Evolutionary conservation across 2,113 vertebrate genomes (phyloP), one percentile per base, ranked within the genome.

Genomic region (Eurypyga helias): DNA sequence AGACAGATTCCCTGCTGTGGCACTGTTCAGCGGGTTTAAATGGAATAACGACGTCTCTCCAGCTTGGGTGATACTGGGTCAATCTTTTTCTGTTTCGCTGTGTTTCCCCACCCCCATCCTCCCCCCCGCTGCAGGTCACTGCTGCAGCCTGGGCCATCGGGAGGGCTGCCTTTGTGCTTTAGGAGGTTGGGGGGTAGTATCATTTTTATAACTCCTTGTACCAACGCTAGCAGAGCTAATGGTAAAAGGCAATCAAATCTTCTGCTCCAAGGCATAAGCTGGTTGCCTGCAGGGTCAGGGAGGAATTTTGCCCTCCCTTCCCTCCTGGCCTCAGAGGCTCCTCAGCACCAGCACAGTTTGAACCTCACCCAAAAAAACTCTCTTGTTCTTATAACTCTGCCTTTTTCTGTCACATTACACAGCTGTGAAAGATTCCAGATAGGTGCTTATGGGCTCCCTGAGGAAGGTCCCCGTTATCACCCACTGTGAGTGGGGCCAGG

Each of bases 1-100:
- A 93, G 97, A 97, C 97, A 96, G 96, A 96, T 97, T 95, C 95
- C 97, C 97, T 87, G 97, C 97, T 97, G 97, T 2, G 96, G 95
- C 90, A 90, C 87, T 96, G 95, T 97, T 98, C 92, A 88, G 91
- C 20, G 52, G 77, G 61, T 89, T 84, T 96, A 95, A 97, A 97
- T 95, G 95, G 87, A 96, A 95, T 97, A 97, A 96, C 61, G 33
- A 95, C 19, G n/a, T 69, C 94, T 82, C 84, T 96, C 91, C 95
- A 94, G 94, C 97, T 87, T 96, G 94, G 84, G 94, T 95, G 93
- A 97, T 97, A 95, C 9, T 93, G 87, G 95, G 97, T 97, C 97
- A 97, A 92, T 91, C 81, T 96, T 87, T 73, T 91, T 92, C 91
- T 96, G 87, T 96, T 84, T 77, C n/a, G 20, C 89, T 95, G 95